These are phyloP conservation scores for Porites evermanni DNA, from an alignment of 92 coral and sea anemone species.

Conservation along the genomic window DNA sequence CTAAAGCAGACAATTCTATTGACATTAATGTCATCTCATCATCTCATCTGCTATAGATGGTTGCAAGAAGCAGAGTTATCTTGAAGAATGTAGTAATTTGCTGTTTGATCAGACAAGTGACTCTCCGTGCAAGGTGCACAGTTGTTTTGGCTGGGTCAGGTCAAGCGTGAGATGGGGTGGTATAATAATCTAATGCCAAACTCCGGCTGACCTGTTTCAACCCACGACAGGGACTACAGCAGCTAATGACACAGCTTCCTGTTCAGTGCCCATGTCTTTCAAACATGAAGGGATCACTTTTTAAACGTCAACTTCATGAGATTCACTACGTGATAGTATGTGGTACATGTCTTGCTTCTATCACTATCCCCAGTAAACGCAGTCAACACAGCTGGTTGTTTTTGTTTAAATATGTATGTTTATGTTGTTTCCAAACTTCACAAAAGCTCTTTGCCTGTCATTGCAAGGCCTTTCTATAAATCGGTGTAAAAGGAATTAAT, in stretches of 20 bases:
- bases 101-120: neutral
- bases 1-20: neutral
- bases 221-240: conserved; percentile 85
- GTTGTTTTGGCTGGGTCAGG: conserved; percentile 97
- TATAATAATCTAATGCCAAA: conserved; percentile 59
- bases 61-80: neutral
- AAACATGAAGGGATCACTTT: conserved; percentile 6
- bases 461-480: neutral
- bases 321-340: neutral
- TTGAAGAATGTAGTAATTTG: neutral
- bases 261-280: conserved; percentile 47
- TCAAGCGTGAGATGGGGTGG: conserved; percentile 83
- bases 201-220: conserved; percentile 96
- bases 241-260: neutral
- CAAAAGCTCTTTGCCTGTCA: neutral
- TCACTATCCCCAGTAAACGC: neutral
- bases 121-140: too few species aligned
- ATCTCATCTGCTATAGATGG: neutral
- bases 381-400: neutral
- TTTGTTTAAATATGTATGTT: neutral
- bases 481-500: neutral
- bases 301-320: neutral
- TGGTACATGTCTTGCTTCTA: neutral
- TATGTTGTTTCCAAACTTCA: neutral
- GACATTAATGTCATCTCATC: neutral